phyloP scores from a whole-genome alignment of 2,113 vertebrate genomes.

The Camelus bactrianus region DNA sequence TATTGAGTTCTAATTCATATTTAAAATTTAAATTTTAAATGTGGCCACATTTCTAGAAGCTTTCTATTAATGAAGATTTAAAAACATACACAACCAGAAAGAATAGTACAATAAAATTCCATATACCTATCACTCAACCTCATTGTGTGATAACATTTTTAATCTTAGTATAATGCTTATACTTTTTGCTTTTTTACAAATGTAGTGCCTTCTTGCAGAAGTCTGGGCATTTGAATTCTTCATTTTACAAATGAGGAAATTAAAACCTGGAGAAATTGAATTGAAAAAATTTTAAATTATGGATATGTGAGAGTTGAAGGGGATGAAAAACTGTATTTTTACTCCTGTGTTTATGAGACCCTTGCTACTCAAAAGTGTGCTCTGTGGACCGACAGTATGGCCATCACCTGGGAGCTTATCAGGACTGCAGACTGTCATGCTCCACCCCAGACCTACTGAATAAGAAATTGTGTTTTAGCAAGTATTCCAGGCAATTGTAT shows the following conservation, averaged over 20 bases:
- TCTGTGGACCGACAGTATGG: neutral
- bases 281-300: conserved; percentile 21
- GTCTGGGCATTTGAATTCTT: neutral
- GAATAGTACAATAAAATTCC: neutral
- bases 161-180: conserved; percentile 11
- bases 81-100: neutral
- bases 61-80: conserved; percentile 43
- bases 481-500: neutral
- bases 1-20: conserved; percentile 33
- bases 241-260: conserved; percentile 61
- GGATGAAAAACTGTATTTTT: neutral
- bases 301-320: neutral
- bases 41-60: conserved; percentile 9
- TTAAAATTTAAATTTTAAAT: conserved; percentile 21
- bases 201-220: conserved; percentile 29
- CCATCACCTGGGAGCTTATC: conserved; percentile 13
- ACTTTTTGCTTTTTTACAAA: neutral
- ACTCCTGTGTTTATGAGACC: neutral
- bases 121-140: neutral
- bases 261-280: conserved; percentile 24
- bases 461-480: conserved; percentile 54
- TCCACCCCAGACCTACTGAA: neutral
- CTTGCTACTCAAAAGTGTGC: conserved; percentile 12
- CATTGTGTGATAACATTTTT: conserved; percentile 33
- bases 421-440: neutral